Evolutionary conservation across 2,888 invertebrate genomes (phyloP), one percentile per base, ranked within the genome.

Genomic region (Eupithecia pulchellata): DNA sequence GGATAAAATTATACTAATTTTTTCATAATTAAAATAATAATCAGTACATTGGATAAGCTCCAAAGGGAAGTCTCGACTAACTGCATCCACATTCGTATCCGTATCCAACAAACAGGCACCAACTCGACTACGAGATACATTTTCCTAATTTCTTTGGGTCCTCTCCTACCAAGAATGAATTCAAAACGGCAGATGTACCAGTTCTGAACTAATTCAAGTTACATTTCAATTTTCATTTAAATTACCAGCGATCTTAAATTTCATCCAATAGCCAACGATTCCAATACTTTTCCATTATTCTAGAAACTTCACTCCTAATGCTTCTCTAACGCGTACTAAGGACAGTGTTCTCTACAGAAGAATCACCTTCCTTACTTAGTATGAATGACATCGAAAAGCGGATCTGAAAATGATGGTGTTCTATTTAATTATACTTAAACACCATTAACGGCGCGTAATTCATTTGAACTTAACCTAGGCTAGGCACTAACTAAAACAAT

Each of bases 31-130:
- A 85, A 86, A 84, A 84, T 83, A 86, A 89, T 89, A 92, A 93
- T 94, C 94, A 94, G 94, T 94, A 91, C 94, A 86, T 91, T 91
- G 93, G 91, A 92, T 88, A 84, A 81, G 80, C 82, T 91, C 90
- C 91, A 90, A 88, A 84, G 85, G 82, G 85, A 87, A 86, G 82
- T 86, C 82, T 83, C 79, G 77, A 84, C 82, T 52, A 52, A 11
- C 52, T 83, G 85, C 81, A 78, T 79, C 77, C 76, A 74, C 77
- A 78, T 66, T 62, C 76, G 82, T 84, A 86, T 11, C 86, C 84
- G 83, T 82, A 82, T 79, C 83, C 86, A 80, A 84, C 93, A 81
- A 82, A 88, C 93, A 93, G 93, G 93, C 93, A 92, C 93, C 93
- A 93, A 90, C 93, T 87, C 88, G 86, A 90, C 92, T 93, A 91